phyloP scores from a whole-genome alignment of 2,888 invertebrate genomes.

The Punctoribates punctum region DNA sequence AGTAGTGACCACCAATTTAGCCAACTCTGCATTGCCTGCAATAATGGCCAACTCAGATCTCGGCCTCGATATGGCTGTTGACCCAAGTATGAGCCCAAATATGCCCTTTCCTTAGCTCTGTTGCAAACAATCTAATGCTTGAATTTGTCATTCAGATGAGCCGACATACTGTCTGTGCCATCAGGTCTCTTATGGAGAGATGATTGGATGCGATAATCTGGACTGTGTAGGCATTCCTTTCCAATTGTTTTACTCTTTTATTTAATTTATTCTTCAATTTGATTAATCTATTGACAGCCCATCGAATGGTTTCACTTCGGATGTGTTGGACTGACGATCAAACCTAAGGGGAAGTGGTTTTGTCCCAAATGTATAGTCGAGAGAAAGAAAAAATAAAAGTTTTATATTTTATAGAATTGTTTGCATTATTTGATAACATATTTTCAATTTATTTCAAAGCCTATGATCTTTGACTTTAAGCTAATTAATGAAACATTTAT shows the following conservation, averaged over 20 bases:
- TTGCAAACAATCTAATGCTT: background rate
- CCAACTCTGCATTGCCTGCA: background rate
- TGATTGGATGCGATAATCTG: slow-evolving; percentile 94
- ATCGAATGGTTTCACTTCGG: slow-evolving; percentile 97
- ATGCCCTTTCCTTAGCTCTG: background rate
- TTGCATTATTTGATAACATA: background rate
- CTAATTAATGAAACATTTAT: background rate
- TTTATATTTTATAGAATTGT: background rate
- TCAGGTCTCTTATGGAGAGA: slow-evolving; percentile 93
- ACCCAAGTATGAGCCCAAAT: slow-evolving; percentile 63
- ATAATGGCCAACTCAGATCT: slow-evolving; percentile 22
- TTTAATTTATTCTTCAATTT: background rate
- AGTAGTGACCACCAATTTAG: background rate
- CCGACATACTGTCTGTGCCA: slow-evolving; percentile 97
- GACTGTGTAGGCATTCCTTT: slow-evolving; percentile 55
- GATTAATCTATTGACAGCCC: slow-evolving; percentile 53
- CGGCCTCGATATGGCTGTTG: slow-evolving; percentile 62
- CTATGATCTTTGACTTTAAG: background rate
- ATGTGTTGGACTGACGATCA: slow-evolving; percentile 81
- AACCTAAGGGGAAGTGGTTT: slow-evolving; percentile 93
- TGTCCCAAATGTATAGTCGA: slow-evolving; percentile 76
- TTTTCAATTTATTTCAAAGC: background rate
- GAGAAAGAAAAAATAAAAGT: slow-evolving; percentile 55
- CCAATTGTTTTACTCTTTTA: background rate
- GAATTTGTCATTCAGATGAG: slow-evolving; percentile 61